Conservation (phyloP, 2,113 vertebrate genomes). For the Microtus richardsoni region DNA sequence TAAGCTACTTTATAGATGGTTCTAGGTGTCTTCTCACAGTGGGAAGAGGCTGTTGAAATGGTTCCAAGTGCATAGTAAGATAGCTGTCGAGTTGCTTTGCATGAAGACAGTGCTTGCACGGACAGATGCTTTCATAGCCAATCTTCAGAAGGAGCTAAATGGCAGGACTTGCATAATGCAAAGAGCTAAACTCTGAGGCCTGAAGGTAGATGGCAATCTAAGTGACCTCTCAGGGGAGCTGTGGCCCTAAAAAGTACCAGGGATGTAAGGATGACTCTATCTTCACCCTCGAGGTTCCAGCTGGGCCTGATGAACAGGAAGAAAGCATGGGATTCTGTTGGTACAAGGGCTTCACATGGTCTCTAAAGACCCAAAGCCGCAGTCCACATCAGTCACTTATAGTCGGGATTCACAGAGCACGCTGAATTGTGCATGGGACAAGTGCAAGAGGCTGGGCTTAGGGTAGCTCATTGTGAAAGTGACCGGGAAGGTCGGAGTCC, state of each 20-base stretch:
- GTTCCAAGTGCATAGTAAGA: conserved; percentile 17
- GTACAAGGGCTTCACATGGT: neutral
- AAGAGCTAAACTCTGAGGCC: neutral
- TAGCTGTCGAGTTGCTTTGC: neutral
- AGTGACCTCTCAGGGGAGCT: neutral
- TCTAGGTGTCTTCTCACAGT: neutral
- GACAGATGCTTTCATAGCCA: neutral
- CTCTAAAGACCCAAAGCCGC: neutral
- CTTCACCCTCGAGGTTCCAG: neutral
- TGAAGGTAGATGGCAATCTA: neutral
- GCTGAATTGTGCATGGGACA: too few species aligned
- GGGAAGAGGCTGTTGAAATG: neutral
- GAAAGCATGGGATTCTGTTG: neutral
- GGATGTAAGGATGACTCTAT: neutral
- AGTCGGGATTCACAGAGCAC: neutral
- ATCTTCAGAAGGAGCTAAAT: neutral
- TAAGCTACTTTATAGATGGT: neutral
- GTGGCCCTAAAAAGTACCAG: neutral
- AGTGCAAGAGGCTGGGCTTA: neutral
- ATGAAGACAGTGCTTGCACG: neutral
- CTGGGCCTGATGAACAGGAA: neutral
- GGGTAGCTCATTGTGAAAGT: neutral
- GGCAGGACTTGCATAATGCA: neutral
- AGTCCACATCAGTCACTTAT: too few species aligned
- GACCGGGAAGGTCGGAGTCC: neutral